Base-by-base conservation (phyloP, 2,888 invertebrate genomes). In the Acanthosepion esculentum region DNA sequence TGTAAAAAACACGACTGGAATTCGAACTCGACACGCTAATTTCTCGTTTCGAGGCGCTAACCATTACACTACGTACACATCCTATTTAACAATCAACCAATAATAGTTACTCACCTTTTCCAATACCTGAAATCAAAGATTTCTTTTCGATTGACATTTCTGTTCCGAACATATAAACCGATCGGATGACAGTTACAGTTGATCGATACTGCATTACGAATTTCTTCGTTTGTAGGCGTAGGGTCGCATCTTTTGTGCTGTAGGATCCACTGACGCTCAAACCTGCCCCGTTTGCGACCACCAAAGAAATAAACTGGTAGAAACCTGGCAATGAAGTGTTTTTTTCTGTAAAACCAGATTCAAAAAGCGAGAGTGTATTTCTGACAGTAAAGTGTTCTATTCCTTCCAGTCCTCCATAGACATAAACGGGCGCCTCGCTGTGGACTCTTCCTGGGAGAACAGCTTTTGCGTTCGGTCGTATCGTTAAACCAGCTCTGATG, bases 351-450 rank as follows among this genome's bases (percentile, higher is more conserved):
- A 95, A 95, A 18, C 96, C 96, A 18, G 95, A 95, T 48, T 95
- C 94, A 26, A 94, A 92, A 0, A 96, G 95, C 29, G 94, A 94
- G 26, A 95, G 95, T 92, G 94, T 64, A 48, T 96, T 95, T 94
- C 96, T 93, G 0, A 95, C 95, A n/a, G 95, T 96, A 94, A 96
- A 94, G 55, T 96, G 96, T 48, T 96, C 96, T 15, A 96, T 95
- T 55, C 96, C 96, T 91, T 95, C 93, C 64, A 96, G 94, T 18
- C 95, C 94, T 7, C 96, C 96, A 29, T 95, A 78, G 48, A 95
- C 95, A 4, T 95, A 95, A 15, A 96, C 41, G 15, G 95, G 95
- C 26, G 95, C 94, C 94, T 96, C 96, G 10, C 96, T 95, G 94
- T 96, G 96, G 0, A 95, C 95, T 0, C 95, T 95, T 23, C 95